A percentile compares a stretch with the other conserved stretches of the same genome.
These are phyloP conservation scores for Apogon talboti DNA, from an alignment of 2,797 vertebrate species.

Conservation along the genomic window DNA sequence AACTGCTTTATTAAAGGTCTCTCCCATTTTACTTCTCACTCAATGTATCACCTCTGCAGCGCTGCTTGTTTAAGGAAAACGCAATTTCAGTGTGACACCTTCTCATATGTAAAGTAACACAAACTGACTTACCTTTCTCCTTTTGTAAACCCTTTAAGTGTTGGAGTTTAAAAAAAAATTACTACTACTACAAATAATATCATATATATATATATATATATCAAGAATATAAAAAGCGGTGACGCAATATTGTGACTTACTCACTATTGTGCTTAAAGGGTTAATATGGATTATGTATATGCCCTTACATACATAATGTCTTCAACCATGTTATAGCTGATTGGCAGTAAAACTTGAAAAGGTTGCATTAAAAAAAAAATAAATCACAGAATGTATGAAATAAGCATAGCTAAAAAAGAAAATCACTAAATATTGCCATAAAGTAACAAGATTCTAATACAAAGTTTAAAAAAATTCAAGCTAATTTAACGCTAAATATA, in stretches of 20 bases:
- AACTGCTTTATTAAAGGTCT: constrained; percentile 6
- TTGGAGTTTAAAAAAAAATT: too few relatives aligned
- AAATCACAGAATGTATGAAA: background rate
- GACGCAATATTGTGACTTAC: too few relatives aligned
- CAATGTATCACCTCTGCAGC: constrained; percentile 32
- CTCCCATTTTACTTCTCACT: constrained; percentile 17
- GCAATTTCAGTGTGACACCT: constrained; percentile 2
- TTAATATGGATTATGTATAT: background rate
- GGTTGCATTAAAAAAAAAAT: background rate
- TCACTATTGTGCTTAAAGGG: too few relatives aligned
- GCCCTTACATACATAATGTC: background rate
- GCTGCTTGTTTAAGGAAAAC: constrained; percentile 37
- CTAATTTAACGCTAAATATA: too few relatives aligned
- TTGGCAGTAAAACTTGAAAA: background rate
- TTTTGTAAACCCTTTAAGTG: background rate
- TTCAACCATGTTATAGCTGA: background rate
- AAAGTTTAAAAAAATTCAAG: too few relatives aligned
- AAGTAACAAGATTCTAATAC: too few relatives aligned
- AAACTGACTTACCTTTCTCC: background rate
- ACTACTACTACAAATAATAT: too few relatives aligned
- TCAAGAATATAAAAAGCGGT: too few relatives aligned
- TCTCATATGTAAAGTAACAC: background rate
- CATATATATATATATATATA: too few relatives aligned
- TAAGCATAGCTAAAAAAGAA: background rate
- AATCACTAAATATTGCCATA: too few relatives aligned